These are phyloP conservation scores for Saccostrea cuccullata DNA, from an alignment of 1,140 invertebrate genomes.

Conservation along the genomic window DNA sequence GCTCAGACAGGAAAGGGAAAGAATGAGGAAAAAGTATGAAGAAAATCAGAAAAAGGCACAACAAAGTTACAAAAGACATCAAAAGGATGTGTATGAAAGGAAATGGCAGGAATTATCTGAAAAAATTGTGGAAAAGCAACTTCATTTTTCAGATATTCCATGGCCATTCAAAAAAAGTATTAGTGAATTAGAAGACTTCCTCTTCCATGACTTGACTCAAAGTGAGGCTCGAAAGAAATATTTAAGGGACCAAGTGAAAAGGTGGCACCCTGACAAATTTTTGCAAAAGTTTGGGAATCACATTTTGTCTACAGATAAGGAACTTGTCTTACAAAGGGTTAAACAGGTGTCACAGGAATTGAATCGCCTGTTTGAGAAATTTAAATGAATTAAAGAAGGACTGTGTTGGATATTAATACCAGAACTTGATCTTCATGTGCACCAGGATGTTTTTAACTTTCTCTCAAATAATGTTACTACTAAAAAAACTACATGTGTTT, in stretches of 20 bases:
- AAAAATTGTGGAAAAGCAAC: conserved; percentile 8
- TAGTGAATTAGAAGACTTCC: conserved; percentile 56
- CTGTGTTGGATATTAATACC: not conserved
- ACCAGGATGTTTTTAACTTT: too few relatives aligned
- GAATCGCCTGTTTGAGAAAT: conserved; percentile 54
- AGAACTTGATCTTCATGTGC: not conserved
- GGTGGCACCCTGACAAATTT: conserved; percentile 77
- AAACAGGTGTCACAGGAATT: conserved; percentile 72
- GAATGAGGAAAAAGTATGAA: conserved; percentile 63
- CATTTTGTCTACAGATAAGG: conserved; percentile 61
- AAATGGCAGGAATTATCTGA: conserved; percentile 51
- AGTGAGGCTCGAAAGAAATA: conserved; percentile 63
- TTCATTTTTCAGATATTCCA: conserved; percentile 68
- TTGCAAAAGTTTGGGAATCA: conserved; percentile 68
- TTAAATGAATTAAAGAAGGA: not conserved
- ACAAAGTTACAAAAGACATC: conserved; percentile 47
- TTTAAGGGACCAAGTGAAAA: conserved; percentile 68
- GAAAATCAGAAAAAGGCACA: conserved; percentile 56
- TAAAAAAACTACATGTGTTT: too few relatives aligned
- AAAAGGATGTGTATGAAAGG: conserved; percentile 61
- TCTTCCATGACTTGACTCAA: conserved; percentile 62
- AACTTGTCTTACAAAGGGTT: conserved; percentile 68
- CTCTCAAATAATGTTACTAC: too few relatives aligned
- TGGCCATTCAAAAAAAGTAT: conserved; percentile 67
- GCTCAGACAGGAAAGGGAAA: conserved; percentile 40